A percentile compares a stretch with the other conserved stretches of the same genome.
Evolutionary conservation across 2,797 vertebrate genomes (phyloP).

Genomic region (Sebastes trivittatus): DNA sequence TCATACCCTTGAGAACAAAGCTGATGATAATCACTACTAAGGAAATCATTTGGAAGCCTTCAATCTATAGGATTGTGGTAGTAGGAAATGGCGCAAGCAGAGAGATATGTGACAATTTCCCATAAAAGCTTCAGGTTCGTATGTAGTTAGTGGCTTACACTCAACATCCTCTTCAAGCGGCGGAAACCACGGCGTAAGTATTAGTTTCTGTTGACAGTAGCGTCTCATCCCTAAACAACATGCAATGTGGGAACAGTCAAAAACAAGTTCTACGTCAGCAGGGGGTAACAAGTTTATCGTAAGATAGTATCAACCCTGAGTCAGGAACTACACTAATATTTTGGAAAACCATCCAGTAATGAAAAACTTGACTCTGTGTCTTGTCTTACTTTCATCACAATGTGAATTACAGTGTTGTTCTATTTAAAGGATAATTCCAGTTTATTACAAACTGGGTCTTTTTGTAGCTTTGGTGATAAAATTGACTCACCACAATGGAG

Average conservation of each 20-base stretch:
- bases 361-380: neutral
- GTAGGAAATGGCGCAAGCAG: conserved; percentile 37
- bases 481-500: neutral
- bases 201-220: conserved; percentile 61
- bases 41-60: conserved; percentile 34
- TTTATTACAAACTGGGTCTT: neutral
- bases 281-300: neutral
- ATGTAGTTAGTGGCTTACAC: conserved; percentile 59
- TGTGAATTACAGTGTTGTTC: neutral
- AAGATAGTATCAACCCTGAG: neutral
- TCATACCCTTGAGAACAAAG: conserved; percentile 50
- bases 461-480: neutral
- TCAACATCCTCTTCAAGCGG: conserved; percentile 50
- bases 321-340: neutral
- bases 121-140: conserved; percentile 52
- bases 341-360: neutral
- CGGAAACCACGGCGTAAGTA: conserved; percentile 65
- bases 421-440: neutral
- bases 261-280: conserved; percentile 46
- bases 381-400: neutral
- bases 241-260: conserved; percentile 47
- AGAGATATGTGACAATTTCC: conserved; percentile 47
- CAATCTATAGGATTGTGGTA: conserved; percentile 58
- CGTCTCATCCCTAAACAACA: conserved; percentile 54
- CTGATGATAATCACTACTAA: conserved; percentile 32